phyloP scores from a whole-genome alignment of 2,888 invertebrate genomes.

The Eupithecia subumbrata region DNA sequence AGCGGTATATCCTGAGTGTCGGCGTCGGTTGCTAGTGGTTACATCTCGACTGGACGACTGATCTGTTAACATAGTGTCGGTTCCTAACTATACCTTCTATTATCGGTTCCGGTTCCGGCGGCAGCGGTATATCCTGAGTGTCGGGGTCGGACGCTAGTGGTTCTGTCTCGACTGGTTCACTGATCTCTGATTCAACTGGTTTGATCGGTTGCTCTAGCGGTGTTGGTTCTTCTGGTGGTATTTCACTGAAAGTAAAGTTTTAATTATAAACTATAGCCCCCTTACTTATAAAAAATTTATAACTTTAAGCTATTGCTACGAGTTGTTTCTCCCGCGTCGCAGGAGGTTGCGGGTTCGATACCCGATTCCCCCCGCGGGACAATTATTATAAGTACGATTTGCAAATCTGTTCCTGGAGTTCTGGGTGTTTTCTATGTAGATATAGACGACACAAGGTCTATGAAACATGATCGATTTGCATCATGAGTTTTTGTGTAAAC shows the following conservation, averaged over 20 bases:
- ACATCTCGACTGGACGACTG: background rate
- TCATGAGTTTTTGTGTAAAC: no score
- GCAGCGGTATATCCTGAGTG: conserved; percentile 31
- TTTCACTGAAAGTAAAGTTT: conserved; percentile 16
- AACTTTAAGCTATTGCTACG: no score
- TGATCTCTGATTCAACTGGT: conserved; percentile 12
- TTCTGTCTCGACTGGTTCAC: background rate
- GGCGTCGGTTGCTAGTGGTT: conserved; percentile 10
- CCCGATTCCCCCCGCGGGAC: no score
- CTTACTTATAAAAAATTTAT: background rate
- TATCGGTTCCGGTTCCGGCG: conserved; percentile 24
- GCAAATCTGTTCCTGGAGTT: no score
- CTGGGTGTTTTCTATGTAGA: no score
- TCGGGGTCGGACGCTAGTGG: conserved; percentile 7
- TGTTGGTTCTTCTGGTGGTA: conserved; percentile 3
- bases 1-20: background rate
- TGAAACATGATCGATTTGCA: no score
- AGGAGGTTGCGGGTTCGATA: no score
- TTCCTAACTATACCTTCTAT: conserved; percentile 18
- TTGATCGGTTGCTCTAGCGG: conserved; percentile 15
- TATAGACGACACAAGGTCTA: no score
- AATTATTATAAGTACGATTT: no score
- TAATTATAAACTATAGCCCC: background rate
- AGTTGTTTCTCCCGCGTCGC: no score
- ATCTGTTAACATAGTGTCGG: background rate